Evolutionary conservation across 2,113 vertebrate genomes (phyloP).

Genomic region (Xenus cinereus): DNA sequence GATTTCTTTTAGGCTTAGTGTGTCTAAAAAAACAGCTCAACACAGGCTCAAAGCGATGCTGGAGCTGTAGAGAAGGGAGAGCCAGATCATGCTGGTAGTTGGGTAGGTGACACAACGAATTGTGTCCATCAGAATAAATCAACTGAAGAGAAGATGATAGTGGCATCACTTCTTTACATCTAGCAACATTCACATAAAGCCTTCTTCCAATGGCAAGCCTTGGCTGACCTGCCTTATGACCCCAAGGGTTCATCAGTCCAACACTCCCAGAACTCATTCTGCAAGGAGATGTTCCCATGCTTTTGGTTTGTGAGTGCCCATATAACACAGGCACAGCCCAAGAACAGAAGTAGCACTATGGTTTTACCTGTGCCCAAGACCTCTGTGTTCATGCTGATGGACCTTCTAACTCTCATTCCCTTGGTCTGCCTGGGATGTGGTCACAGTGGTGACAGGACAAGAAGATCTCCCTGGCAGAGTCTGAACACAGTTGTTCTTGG

Average conservation of each 20-base stretch:
- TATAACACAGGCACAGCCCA: background rate
- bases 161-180: background rate
- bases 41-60: background rate
- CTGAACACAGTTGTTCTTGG: no score
- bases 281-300: fast-evolving
- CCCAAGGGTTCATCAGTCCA: background rate
- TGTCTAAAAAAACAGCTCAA: background rate
- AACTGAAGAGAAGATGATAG: background rate
- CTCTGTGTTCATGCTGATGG: background rate
- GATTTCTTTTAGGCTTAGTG: background rate
- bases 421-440: fast-evolving
- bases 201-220: background rate
- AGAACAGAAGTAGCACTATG: background rate
- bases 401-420: background rate
- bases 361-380: background rate
- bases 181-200: background rate
- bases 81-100: background rate
- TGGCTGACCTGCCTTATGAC: background rate
- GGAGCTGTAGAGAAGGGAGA: background rate
- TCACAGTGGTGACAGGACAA: background rate
- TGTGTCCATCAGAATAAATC: background rate
- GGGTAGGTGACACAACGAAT: background rate
- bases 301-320: background rate
- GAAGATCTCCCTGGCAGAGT: background rate
- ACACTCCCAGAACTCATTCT: background rate